Percentiles rank a stretch among this genome's conserved stretches.
Conservation (phyloP, 92 coral and sea anemone genomes). For the Pocillopora grandis region DNA sequence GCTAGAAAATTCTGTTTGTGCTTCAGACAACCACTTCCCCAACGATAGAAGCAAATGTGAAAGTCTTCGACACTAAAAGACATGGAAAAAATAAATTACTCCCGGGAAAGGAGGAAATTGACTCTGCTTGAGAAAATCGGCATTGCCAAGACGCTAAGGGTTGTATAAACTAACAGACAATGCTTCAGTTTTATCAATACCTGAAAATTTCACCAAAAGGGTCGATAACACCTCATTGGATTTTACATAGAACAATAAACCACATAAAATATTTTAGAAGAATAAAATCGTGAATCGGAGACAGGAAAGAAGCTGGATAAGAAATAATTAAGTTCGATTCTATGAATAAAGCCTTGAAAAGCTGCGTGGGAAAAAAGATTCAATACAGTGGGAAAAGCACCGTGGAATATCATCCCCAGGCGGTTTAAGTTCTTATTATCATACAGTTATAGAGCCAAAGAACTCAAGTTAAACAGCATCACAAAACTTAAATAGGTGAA, state of each 20-base stretch:
- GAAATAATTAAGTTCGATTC: neutral
- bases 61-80: neutral
- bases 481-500: neutral
- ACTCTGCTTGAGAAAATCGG: neutral
- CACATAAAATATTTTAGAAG: too few relatives aligned
- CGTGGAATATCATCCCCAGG: conserved; percentile 22
- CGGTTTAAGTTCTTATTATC: neutral
- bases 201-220: neutral
- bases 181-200: neutral
- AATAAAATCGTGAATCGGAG: too few relatives aligned
- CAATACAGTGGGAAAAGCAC: neutral
- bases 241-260: neutral
- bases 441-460: neutral
- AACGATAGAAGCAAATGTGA: neutral
- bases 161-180: neutral
- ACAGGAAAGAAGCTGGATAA: too few relatives aligned
- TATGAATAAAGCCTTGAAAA: conserved; percentile 6
- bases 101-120: neutral
- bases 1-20: neutral
- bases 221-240: neutral
- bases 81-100: neutral
- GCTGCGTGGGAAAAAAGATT: neutral
- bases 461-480: neutral
- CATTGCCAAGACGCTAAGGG: too few relatives aligned
- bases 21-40: neutral